Base-by-base conservation (phyloP, 2,113 vertebrate genomes). In the Catagonus wagneri region DNA sequence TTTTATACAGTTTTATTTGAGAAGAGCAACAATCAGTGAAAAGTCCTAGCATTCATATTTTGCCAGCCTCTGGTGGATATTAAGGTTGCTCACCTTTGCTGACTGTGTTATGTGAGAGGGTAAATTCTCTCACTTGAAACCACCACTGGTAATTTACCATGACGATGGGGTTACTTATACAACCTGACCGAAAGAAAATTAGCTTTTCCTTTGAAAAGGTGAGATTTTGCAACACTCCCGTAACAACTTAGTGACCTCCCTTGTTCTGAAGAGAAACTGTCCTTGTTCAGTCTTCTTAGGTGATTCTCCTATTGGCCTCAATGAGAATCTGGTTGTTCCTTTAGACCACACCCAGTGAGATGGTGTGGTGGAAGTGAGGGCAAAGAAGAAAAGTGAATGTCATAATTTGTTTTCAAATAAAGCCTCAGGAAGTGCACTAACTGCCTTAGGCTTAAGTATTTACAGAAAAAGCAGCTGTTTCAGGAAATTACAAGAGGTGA, bases 141-240 rank as follows among this genome's bases (percentile, higher is more conserved):
- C 16, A 79, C 39, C 23, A 3, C 23, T 27, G 7, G 56, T 52
- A 71, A 92, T 93, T 96, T 56, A 29, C 63, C 12, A n/a, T 76
- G 65, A 76, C 86, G 7, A 14, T 75, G 29, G n/a, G 34, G 34
- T 39, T 79, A n/a, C n/a, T n/a, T n/a, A 0, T 66, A 44, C 4
- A 22, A 65, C 44, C 29, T 79, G 72, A 93, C 63, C 23, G 27
- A 4, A 69, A 63, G 76, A 68, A 96, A 95, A 97, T 93, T 86
- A 80, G 83, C 36, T 86, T 97, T 94, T 72, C 39, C 39, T 92
- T 92, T 63, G 44, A 91, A 91, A 95, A 85, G 50, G 32, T 81
- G n/a, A 39, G 12, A 52, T 94, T 94, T 96, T 11, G 69, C 65
- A 65, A 78, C 39, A 94, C 20, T 96, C 8, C 44, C 83, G 2